phyloP scores from a whole-genome alignment of 2,113 vertebrate genomes.

The Leucosticte australis region DNA sequence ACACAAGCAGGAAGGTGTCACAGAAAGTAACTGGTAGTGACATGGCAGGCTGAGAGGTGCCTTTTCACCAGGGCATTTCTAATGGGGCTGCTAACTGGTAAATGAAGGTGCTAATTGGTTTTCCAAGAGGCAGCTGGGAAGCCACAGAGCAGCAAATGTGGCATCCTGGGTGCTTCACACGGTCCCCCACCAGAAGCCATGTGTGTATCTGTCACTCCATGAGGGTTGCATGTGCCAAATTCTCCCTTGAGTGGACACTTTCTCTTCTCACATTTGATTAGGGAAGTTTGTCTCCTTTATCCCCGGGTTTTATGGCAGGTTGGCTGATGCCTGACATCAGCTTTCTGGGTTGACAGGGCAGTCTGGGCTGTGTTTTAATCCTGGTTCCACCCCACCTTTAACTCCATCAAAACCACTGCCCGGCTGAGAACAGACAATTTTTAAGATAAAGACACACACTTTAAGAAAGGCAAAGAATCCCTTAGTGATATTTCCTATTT shows the following conservation, averaged over 20 bases:
- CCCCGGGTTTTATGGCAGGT: background rate
- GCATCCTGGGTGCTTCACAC: background rate
- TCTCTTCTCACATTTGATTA: background rate
- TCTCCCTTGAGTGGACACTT: background rate
- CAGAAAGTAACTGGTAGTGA: background rate
- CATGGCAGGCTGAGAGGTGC: background rate
- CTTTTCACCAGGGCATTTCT: background rate
- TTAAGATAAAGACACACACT: background rate
- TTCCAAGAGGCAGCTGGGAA: background rate
- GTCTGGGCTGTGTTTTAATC: background rate
- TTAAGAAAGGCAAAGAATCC: background rate
- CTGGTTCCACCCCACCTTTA: background rate
- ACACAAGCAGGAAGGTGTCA: fast-evolving
- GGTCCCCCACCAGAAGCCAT: background rate
- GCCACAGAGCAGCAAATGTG: fast-evolving
- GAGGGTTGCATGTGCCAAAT: background rate
- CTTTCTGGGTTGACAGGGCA: background rate
- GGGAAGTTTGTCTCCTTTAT: background rate
- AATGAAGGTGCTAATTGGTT: background rate
- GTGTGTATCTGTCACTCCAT: background rate
- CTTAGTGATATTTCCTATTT: background rate
- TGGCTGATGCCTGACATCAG: background rate
- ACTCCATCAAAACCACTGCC: background rate
- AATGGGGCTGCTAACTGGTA: background rate
- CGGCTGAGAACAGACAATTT: background rate